Evolutionary conservation across 35 echinoderm and acorn worm species (phyloP).

Genomic region (Holothuria glaberrima): DNA sequence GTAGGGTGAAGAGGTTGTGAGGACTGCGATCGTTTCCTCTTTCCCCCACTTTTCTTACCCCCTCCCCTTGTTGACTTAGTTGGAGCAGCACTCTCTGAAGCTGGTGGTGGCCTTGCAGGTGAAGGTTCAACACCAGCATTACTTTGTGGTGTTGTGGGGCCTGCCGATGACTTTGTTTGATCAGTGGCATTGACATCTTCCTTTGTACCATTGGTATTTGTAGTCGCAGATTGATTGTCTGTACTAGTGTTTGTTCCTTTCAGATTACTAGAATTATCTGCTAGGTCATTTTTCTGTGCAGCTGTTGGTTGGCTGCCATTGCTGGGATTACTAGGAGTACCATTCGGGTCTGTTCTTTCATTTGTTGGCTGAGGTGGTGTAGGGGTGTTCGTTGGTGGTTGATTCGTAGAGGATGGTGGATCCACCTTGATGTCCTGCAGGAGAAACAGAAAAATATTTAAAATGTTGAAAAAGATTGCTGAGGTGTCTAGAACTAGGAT

Average conservation of each 20-base stretch:
- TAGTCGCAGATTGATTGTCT: not conserved
- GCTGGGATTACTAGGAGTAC: not conserved
- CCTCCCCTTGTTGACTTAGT: constrained; percentile 58
- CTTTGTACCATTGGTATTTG: constrained; percentile 33
- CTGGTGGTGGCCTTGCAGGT: constrained; percentile 25
- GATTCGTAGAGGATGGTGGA: constrained; percentile 24
- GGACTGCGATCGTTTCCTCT: constrained; percentile 66
- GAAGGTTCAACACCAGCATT: not conserved
- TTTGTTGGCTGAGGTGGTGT: constrained; percentile 28
- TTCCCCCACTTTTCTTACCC: constrained; percentile 39
- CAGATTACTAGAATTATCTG: constrained; percentile 16
- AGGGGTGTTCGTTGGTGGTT: constrained; percentile 10
- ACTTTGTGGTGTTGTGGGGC: constrained; percentile 33
- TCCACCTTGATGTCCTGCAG: constrained; percentile 60
- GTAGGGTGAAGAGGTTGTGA: constrained; percentile 90
- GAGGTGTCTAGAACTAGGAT: too few species aligned
- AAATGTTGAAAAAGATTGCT: too few species aligned
- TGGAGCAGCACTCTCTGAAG: constrained; percentile 51
- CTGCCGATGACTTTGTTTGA: not conserved
- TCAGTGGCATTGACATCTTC: constrained; percentile 8
- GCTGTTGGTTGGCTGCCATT: not conserved
- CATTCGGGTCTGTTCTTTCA: not conserved
- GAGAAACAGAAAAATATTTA: constrained; percentile 27
- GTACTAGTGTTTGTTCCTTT: not conserved
- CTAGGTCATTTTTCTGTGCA: not conserved